Evolutionary conservation across 2,113 vertebrate genomes (phyloP), one percentile per base, ranked within the genome.

Genomic region (Lepisosteus osseus): DNA sequence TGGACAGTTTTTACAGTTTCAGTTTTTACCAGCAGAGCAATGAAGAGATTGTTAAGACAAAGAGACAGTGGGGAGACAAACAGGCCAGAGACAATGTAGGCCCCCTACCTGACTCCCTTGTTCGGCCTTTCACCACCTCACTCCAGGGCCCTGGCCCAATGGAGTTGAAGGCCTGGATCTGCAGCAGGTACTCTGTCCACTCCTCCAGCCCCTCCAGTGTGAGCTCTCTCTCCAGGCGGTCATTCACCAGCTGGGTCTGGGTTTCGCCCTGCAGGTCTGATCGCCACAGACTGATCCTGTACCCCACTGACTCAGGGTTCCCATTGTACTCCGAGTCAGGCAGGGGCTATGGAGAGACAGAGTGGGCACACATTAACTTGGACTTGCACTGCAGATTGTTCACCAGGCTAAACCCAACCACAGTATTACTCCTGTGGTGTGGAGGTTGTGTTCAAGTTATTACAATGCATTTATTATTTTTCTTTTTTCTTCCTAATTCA

Each of bases 81-180:
- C n/a, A n/a, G n/a, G n/a, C n/a, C n/a, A 6, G 47, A 14, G 1
- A 17, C n/a, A 14, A n/a, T 9, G 14, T 12, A 51, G 43, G 6
- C 83, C n/a, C n/a, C n/a, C 88, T 75, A 98, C 97, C 95, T 0
- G 95, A 95, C 76, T 99, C 96, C 0, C 94, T 85, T 0, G 97
- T 99, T 0, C 87, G 90, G 0, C 93, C 93, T 0, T 88, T 74
- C 2, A 95, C 87, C 0, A 81, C 64, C 17, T 88, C 87, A 0
- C 96, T 97, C 96, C 96, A 99, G 0, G 95, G 95, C 71, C 97
- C 96, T 0, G 93, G 86, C 57, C 97, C 97, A 0, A 96, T 96
- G 76, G 96, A 95, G 14, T 99, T 99, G 86, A 94, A 97, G 45
- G 94, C 95, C 77, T 98, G 96, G 78, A 98, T 86, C 86, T 95